Evolutionary conservation across 2,888 invertebrate genomes (phyloP).

Genomic region (Acrocyrtus sp.): DNA sequence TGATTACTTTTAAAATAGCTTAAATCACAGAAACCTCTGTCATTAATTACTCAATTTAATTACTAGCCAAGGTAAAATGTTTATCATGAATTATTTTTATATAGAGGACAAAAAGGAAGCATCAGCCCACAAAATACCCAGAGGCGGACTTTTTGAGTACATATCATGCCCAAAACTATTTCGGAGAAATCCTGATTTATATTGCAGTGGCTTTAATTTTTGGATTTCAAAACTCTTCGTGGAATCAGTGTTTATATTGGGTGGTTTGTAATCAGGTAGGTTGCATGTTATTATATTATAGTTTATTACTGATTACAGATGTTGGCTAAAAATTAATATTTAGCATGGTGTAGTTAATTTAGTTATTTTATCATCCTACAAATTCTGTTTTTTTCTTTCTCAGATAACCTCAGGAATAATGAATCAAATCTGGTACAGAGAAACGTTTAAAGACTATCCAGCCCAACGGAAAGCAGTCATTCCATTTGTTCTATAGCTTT

Average conservation of each 20-base stretch:
- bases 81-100: no score
- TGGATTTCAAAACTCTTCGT: slow-evolving; percentile 74
- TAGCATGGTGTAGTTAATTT: no score
- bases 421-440: slow-evolving; percentile 69
- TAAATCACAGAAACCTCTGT: no score
- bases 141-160: slow-evolving; percentile 80
- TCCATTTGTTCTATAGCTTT: slow-evolving; percentile 74
- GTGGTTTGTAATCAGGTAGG: slow-evolving; percentile 83
- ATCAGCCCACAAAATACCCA: slow-evolving; percentile 79
- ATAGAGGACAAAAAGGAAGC: slow-evolving; percentile 73
- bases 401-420: slow-evolving; percentile 85
- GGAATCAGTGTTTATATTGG: slow-evolving; percentile 79
- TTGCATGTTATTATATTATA: background rate
- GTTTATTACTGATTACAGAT: background rate
- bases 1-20: no score
- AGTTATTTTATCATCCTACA: no score
- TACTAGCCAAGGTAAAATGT: no score
- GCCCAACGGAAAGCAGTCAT: slow-evolving; percentile 77
- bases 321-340: background rate
- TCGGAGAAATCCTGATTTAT: slow-evolving; percentile 82
- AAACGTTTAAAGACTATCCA: slow-evolving; percentile 81
- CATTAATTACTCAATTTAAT: no score
- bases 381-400: slow-evolving; percentile 70
- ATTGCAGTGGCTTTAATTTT: slow-evolving; percentile 74
- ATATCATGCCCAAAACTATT: slow-evolving; percentile 87